Conservation (phyloP, 92 coral and sea anemone genomes). For the Montipora capitata region DNA sequence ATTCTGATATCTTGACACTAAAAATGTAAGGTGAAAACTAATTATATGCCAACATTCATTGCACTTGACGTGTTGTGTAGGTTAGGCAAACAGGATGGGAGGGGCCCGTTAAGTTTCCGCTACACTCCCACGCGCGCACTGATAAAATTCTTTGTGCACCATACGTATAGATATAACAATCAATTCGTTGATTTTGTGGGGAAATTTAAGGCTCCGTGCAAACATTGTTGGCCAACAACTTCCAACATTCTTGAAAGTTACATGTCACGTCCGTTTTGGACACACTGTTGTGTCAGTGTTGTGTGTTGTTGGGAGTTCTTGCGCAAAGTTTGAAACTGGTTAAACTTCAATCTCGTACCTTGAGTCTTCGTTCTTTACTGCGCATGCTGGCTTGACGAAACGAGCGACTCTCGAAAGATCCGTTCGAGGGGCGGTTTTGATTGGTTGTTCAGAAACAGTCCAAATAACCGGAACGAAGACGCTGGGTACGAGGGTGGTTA, state of each 20-base stretch:
- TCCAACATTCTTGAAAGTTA: too few species aligned
- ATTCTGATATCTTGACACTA: too few species aligned
- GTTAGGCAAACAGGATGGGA: slow-evolving; percentile 47
- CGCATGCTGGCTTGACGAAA: slow-evolving; percentile 9
- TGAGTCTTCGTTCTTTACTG: slow-evolving; percentile 8
- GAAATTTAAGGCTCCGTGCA: too few species aligned
- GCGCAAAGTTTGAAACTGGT: too few species aligned
- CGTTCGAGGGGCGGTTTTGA: not conserved
- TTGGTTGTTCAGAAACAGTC: not conserved
- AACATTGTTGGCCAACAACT: not conserved
- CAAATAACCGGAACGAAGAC: not conserved
- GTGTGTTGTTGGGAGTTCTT: too few species aligned
- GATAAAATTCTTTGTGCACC: not conserved
- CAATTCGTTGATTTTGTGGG: too few species aligned
- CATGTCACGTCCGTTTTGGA: too few species aligned
- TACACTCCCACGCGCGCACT: slow-evolving; percentile 11
- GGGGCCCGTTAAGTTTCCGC: slow-evolving; percentile 10
- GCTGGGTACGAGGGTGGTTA: too few species aligned
- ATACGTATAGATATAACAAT: too few species aligned
- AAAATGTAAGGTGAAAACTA: too few species aligned
- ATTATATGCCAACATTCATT: not conserved
- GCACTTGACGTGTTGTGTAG: not conserved
- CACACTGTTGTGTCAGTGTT: too few species aligned
- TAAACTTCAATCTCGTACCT: not conserved
- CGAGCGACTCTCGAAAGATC: slow-evolving; percentile 30